phyloP scores from a whole-genome alignment of 2,888 invertebrate genomes.

The Dynastes grantii region DNA sequence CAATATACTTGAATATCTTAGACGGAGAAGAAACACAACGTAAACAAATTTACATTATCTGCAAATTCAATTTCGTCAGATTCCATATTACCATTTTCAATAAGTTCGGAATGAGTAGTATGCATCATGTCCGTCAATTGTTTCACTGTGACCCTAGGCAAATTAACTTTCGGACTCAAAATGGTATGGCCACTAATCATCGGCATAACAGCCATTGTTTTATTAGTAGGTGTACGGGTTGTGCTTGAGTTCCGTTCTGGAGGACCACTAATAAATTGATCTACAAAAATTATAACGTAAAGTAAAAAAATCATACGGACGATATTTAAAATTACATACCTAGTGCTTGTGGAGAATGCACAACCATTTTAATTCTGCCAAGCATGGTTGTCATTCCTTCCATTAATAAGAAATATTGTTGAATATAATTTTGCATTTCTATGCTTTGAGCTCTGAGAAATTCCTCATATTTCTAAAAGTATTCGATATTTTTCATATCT shows the following conservation, averaged over 20 bases:
- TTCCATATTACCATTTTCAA: not conserved
- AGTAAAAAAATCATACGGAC: not conserved
- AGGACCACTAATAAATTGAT: not conserved
- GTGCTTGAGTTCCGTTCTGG: not conserved
- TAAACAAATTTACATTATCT: constrained; percentile 38
- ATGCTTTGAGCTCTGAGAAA: constrained; percentile 46
- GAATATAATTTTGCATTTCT: constrained; percentile 40
- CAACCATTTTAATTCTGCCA: constrained; percentile 31
- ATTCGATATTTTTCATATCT: not conserved
- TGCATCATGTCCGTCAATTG: constrained; percentile 43
- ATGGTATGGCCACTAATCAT: constrained; percentile 60
- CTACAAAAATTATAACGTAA: constrained; percentile 1
- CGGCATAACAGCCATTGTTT: constrained; percentile 58
- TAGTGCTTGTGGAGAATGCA: not conserved
- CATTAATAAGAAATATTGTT: constrained; percentile 40
- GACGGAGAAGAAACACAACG: not conserved
- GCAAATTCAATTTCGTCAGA: constrained; percentile 31
- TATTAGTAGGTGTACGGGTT: constrained; percentile 26
- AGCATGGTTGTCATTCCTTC: constrained; percentile 52
- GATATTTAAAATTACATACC: constrained; percentile 11
- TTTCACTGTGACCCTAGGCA: constrained; percentile 52
- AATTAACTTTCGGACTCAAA: constrained; percentile 56
- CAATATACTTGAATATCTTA: not conserved
- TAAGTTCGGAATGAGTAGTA: not conserved
- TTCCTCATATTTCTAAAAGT: constrained; percentile 52